phyloP scores from a whole-genome alignment of 2,888 invertebrate genomes.

The Eubasilissa splendida region DNA sequence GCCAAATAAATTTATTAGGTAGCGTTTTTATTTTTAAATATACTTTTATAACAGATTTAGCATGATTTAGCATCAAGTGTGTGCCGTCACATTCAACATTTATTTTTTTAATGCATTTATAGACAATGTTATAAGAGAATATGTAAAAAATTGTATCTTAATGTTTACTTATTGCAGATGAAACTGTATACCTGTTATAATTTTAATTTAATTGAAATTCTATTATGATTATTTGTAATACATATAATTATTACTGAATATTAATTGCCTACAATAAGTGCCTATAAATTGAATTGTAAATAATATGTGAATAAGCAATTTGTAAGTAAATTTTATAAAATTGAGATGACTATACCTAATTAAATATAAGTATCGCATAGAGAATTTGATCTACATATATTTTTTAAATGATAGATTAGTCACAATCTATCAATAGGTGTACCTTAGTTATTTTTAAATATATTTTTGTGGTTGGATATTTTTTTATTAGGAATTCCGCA shows the following conservation, averaged over 20 bases:
- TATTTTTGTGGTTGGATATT: neutral
- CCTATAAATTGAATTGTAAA: constrained; percentile 46
- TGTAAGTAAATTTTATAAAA: constrained; percentile 16
- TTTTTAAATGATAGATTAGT: neutral
- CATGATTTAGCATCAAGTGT: too few species aligned
- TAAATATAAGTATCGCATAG: neutral
- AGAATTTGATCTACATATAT: neutral
- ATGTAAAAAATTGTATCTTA: neutral
- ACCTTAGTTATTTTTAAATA: neutral
- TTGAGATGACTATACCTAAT: constrained; percentile 15
- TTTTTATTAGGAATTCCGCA: too few species aligned
- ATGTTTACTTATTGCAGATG: neutral
- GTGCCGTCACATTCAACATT: too few species aligned
- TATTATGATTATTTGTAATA: constrained; percentile 6
- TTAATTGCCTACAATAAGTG: constrained; percentile 53
- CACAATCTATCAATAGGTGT: neutral
- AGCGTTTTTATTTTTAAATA: too few species aligned
- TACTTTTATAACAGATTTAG: too few species aligned
- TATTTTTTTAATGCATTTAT: too few species aligned
- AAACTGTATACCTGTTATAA: constrained; percentile 17
- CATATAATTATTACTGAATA: constrained; percentile 23
- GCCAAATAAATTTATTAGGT: too few species aligned
- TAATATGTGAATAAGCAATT: constrained; percentile 37
- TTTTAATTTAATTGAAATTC: constrained; percentile 2
- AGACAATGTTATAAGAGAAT: too few species aligned